Base-by-base conservation (phyloP, 1,140 invertebrate genomes). In the Coelopa frigida region DNA sequence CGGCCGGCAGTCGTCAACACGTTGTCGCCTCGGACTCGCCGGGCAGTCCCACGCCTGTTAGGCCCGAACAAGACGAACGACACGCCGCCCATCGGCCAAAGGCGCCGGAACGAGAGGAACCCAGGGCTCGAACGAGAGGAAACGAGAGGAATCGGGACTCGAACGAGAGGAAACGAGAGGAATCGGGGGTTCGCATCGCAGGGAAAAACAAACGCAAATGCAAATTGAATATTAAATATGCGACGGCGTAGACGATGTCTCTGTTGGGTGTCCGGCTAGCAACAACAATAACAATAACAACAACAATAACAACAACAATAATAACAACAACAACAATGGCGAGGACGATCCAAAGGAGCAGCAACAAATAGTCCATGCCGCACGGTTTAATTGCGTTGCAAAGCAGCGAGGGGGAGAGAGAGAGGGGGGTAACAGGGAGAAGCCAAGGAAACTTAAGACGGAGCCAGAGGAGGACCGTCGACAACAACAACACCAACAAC, bases 311-410 rank as follows among this genome's bases (percentile, higher is more conserved):
- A n/a, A n/a, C n/a, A n/a, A n/a, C n/a, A n/a, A n/a, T n/a, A n/a
- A n/a, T n/a, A n/a, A n/a, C n/a, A n/a, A n/a, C n/a, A n/a, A n/a
- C n/a, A n/a, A n/a, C n/a, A n/a, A n/a, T 29, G 40, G 32, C 40
- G 40, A 29, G 24, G 32, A 29, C 40, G 22, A 42, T 42, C 32
- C 24, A 11, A 39, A 12, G 0, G n/a, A 29, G n/a, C 4, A 6
- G 7, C 26, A 12, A 4, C 4, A 18, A 42, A 10, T 11, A 8
- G 17, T 36, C 33, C 14, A 14, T 26, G 11, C 22, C 18, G 27
- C 27, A n/a, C 33, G 44, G 23, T 46, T 46, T 46, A 46, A 38
- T 46, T 46, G 44, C 44, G 22, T 35, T 37, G 36, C 36, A 46
- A 46, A 46, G 24, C 23, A 22, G 40, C 14, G 20, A 11, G 1